Evolutionary conservation across 2,888 invertebrate species (phyloP).

Genomic region (Drosophila quinaria): DNA sequence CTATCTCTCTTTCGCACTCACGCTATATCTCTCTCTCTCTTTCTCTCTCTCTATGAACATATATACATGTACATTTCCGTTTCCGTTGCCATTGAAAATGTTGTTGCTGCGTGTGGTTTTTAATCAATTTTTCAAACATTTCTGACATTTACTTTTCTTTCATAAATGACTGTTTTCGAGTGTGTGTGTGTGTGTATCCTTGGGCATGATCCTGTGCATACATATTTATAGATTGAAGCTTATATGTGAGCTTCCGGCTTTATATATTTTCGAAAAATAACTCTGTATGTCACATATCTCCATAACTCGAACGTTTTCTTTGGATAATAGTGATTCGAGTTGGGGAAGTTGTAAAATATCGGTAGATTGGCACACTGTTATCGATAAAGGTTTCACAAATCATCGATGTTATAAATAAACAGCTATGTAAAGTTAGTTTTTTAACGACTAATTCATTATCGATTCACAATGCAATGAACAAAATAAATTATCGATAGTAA

Average conservation of each 20-base stretch:
- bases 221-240: background rate
- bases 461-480: too few relatives aligned
- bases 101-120: constrained; percentile 62
- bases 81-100: constrained; percentile 65
- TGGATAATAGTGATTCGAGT: too few relatives aligned
- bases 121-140: constrained; percentile 76
- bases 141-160: constrained; percentile 40
- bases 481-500: background rate
- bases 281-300: too few relatives aligned
- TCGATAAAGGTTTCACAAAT: too few relatives aligned
- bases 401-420: too few relatives aligned
- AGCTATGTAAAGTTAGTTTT: too few relatives aligned
- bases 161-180: constrained; percentile 7
- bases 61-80: constrained; percentile 55
- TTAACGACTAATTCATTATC: too few relatives aligned
- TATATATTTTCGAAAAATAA: background rate
- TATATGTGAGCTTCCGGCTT: background rate
- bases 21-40: background rate
- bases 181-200: background rate
- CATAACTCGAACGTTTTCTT: too few relatives aligned
- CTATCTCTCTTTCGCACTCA: constrained; percentile 22
- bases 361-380: too few relatives aligned
- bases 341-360: too few relatives aligned
- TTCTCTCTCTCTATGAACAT: background rate
- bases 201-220: background rate